phyloP scores from a whole-genome alignment of 2,888 invertebrate genomes.

The Zygogramma bicolorata region DNA sequence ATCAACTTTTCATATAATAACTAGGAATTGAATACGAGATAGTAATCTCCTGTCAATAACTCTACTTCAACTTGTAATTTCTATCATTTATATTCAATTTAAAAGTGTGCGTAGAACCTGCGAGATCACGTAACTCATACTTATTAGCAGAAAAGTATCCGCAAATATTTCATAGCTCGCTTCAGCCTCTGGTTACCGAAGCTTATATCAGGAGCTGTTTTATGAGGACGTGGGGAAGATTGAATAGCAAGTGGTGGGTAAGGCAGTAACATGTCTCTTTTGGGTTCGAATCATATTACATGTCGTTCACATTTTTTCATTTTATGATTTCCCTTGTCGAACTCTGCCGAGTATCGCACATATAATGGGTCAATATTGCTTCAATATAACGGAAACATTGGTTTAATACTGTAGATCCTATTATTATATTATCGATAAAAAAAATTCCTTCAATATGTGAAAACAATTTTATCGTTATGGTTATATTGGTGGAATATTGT shows the following conservation, averaged over 20 bases:
- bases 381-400: too few relatives aligned
- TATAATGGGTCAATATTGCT: too few relatives aligned
- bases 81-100: not conserved
- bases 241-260: slow-evolving; percentile 30
- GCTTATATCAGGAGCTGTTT: slow-evolving; percentile 35
- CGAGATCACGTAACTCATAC: slow-evolving; percentile 2
- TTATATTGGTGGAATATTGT: too few relatives aligned
- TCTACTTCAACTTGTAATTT: not conserved
- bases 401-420: too few relatives aligned
- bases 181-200: not conserved
- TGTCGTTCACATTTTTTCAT: too few relatives aligned
- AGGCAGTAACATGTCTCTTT: not conserved
- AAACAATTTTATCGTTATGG: too few relatives aligned
- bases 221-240: slow-evolving; percentile 28
- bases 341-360: too few relatives aligned
- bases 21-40: not conserved
- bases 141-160: slow-evolving; percentile 5
- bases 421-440: too few relatives aligned
- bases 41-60: not conserved
- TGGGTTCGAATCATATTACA: not conserved
- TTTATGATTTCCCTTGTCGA: too few relatives aligned
- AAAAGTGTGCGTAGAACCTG: not conserved
- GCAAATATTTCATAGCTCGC: not conserved
- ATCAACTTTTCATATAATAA: not conserved
- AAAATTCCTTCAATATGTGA: too few relatives aligned